Evolutionary conservation across 2,113 vertebrate genomes (phyloP).

Genomic region (Panthera leo): DNA sequence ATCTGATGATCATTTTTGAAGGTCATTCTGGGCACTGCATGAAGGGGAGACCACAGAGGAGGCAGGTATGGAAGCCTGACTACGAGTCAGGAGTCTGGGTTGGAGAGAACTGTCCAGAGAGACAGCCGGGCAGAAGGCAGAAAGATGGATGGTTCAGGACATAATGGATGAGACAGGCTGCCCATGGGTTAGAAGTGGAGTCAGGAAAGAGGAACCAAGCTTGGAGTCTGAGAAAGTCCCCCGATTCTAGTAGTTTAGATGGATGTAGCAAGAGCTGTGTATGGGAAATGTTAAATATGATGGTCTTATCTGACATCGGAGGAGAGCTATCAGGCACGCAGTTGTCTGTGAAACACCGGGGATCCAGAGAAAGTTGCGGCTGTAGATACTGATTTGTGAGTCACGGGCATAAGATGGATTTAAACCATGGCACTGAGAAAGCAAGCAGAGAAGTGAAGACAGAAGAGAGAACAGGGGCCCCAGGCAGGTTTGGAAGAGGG

Average conservation of each 20-base stretch:
- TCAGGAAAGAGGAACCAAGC: background rate
- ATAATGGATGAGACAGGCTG: accelerated
- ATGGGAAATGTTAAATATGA: background rate
- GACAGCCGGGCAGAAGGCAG: background rate
- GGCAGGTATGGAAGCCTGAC: background rate
- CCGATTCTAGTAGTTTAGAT: background rate
- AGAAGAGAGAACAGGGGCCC: background rate
- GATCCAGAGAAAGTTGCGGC: background rate
- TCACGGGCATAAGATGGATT: background rate
- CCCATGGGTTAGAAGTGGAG: too few species aligned
- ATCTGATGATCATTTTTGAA: background rate
- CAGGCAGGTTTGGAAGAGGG: background rate
- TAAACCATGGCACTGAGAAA: background rate
- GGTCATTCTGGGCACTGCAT: background rate
- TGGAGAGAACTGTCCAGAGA: background rate
- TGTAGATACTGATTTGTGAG: background rate
- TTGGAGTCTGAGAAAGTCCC: background rate
- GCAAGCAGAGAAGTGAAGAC: background rate
- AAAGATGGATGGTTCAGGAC: background rate
- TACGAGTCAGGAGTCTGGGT: background rate
- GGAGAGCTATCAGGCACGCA: too few species aligned
- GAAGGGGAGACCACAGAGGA: background rate
- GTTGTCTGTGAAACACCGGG: too few species aligned
- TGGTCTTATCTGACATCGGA: background rate
- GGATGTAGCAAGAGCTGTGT: background rate